A percentile compares a stretch with the other conserved stretches of the same genome.
phyloP scores from a whole-genome alignment of 1,140 invertebrate species.

The Lamellibrachia luymesi region DNA sequence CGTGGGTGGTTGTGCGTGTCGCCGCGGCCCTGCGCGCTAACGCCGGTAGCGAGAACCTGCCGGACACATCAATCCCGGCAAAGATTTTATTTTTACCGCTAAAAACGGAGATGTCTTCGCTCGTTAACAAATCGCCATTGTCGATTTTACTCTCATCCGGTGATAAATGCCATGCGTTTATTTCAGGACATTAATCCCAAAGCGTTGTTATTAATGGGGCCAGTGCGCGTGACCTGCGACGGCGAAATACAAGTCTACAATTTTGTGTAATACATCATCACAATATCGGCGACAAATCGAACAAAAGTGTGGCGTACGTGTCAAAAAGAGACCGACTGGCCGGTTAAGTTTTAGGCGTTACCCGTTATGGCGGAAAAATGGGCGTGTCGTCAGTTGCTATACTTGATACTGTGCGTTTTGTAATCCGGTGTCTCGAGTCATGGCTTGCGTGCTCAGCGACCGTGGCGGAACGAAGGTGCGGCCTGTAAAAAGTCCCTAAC shows the following conservation, averaged over 20 bases:
- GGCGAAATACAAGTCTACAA: not conserved
- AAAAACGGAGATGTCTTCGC: not conserved
- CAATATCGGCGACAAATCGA: not conserved
- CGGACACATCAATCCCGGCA: not conserved
- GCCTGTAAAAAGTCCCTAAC: not conserved
- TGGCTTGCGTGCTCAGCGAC: not conserved
- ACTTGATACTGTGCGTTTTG: not conserved
- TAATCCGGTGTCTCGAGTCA: not conserved
- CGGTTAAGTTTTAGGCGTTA: not conserved
- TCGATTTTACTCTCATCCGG: not conserved
- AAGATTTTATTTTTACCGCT: not conserved
- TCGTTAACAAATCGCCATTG: not conserved
- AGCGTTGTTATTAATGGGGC: not conserved
- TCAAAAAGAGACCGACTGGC: not conserved
- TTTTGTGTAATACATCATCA: not conserved
- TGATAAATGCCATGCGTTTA: not conserved
- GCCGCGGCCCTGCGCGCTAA: not conserved
- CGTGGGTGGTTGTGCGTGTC: not conserved
- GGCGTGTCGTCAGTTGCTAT: not conserved
- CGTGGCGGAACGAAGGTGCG: not conserved
- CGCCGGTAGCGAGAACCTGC: not conserved
- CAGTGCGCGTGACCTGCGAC: not conserved
- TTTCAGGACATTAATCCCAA: not conserved
- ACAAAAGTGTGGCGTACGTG: not conserved
- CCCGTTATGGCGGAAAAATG: not conserved